These are phyloP conservation scores for Calcarius lapponicus DNA, from an alignment of 2,797 vertebrate genomes.

Conservation along the genomic window DNA sequence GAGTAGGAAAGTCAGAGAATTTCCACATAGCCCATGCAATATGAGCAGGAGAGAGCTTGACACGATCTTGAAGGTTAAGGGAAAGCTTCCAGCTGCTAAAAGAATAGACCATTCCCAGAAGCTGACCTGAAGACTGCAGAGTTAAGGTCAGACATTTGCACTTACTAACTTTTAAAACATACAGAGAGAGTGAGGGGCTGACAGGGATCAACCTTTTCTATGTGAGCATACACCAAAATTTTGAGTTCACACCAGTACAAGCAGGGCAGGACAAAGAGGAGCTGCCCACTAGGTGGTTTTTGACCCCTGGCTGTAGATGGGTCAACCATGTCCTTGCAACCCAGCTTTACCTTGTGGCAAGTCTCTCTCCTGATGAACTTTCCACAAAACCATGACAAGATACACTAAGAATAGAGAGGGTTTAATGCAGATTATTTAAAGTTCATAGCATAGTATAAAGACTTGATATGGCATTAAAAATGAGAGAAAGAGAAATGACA, in stretches of 20 bases:
- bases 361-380: not conserved
- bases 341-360: not conserved
- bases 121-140: not conserved
- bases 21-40: not conserved
- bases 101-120: not conserved
- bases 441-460: not conserved
- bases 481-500: not conserved
- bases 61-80: not conserved
- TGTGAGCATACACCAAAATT: accelerated
- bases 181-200: not conserved
- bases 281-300: not conserved
- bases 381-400: not conserved
- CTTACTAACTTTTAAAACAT: not conserved
- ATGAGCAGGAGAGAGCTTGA: not conserved
- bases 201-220: not conserved
- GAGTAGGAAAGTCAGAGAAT: not conserved
- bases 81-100: not conserved
- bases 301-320: not conserved
- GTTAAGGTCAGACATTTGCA: not conserved
- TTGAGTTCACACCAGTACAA: not conserved
- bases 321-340: accelerated
- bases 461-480: not conserved
- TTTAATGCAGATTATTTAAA: not conserved
- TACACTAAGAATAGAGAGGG: not conserved
- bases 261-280: not conserved